Percentiles rank a stretch among this genome's conserved stretches.
Conservation (phyloP, 2,113 vertebrate species). For the Carassius gibelio region DNA sequence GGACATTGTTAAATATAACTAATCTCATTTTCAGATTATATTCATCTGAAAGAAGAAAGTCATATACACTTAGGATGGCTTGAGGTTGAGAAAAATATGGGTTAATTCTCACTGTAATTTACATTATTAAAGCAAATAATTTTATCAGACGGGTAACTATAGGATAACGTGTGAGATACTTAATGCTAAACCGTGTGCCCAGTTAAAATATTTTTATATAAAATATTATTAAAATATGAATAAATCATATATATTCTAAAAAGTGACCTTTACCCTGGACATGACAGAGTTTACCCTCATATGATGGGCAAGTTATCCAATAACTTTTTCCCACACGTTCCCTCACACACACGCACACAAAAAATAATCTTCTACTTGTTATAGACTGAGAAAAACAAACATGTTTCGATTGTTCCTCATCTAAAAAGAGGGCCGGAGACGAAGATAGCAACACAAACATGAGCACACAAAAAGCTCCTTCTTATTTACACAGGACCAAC, state of each 20-base stretch:
- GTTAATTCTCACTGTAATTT: too few species aligned
- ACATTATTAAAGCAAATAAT: not conserved
- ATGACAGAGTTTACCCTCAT: not conserved
- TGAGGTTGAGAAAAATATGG: too few species aligned
- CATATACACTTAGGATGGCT: too few species aligned
- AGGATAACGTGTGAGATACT: not conserved
- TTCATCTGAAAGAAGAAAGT: too few species aligned
- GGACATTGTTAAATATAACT: too few species aligned
- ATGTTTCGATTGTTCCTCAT: constrained; percentile 6
- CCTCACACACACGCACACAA: constrained; percentile 67
- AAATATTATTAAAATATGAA: not conserved
- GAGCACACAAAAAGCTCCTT: constrained; percentile 11
- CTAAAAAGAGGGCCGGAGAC: not conserved
- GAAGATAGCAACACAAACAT: constrained; percentile 12
- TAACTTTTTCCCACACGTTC: not conserved
- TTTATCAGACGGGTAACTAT: not conserved
- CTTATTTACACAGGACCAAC: constrained; percentile 8
- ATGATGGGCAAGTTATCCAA: not conserved
- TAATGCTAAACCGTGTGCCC: not conserved
- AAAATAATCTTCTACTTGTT: constrained; percentile 11
- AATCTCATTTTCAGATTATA: too few species aligned
- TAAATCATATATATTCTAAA: not conserved
- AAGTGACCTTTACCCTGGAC: not conserved
- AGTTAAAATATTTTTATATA: not conserved
- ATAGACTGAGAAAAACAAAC: constrained; percentile 29